phyloP scores from a whole-genome alignment of 2,797 vertebrate species.

The Platalea minor region DNA sequence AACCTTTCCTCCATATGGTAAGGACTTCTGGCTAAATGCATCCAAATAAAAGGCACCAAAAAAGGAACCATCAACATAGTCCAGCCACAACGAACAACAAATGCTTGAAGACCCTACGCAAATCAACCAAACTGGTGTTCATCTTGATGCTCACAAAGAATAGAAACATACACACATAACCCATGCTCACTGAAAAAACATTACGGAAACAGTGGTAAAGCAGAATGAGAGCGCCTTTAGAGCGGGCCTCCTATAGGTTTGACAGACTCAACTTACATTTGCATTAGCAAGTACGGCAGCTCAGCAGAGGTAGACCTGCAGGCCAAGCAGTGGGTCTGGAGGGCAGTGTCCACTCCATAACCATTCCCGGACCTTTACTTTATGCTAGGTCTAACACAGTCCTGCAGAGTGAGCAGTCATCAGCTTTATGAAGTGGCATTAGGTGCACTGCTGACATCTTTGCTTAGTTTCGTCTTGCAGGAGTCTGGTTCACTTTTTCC shows the following conservation, averaged over 20 bases:
- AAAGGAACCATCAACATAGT: background rate
- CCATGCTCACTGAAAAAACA: background rate
- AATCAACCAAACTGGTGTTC: background rate
- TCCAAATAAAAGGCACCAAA: background rate
- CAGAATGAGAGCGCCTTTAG: background rate
- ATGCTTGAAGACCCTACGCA: background rate
- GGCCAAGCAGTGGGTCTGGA: background rate
- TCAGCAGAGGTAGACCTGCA: background rate
- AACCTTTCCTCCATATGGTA: background rate
- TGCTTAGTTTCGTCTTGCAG: background rate
- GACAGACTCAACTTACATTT: background rate
- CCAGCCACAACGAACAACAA: background rate
- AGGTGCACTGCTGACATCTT: background rate
- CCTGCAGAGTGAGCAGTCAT: background rate
- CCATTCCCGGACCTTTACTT: background rate
- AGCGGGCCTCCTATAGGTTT: background rate
- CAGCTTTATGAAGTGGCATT: background rate
- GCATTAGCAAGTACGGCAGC: background rate
- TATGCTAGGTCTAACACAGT: rapidly evolving
- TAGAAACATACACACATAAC: background rate
- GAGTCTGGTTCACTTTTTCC: background rate
- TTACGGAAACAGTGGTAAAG: background rate
- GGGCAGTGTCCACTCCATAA: background rate
- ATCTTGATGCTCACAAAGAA: background rate
- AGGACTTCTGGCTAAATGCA: background rate